phyloP scores from a whole-genome alignment of 2,797 vertebrate species.

The Pangasius macronema region DNA sequence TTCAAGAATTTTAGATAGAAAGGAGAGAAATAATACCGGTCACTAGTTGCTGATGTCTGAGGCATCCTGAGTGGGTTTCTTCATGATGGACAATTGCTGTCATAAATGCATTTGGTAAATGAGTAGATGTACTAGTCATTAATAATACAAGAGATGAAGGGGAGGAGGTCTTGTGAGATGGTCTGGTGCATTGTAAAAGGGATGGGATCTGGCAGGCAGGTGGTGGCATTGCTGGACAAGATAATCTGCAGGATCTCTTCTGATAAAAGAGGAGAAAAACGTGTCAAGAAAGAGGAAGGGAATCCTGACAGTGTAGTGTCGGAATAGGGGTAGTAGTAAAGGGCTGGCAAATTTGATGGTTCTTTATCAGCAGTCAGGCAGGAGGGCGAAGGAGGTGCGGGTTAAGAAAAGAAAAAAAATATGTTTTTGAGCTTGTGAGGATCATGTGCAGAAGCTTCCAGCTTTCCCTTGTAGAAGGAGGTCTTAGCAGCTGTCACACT shows the following conservation, averaged over 20 bases:
- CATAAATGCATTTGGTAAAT: too few relatives aligned
- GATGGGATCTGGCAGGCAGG: background rate
- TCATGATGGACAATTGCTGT: too few relatives aligned
- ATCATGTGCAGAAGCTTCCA: background rate
- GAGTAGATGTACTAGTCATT: background rate
- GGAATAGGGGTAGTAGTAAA: background rate
- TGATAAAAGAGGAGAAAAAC: too few relatives aligned
- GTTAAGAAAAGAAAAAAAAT: background rate
- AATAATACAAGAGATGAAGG: background rate
- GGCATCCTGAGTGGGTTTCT: too few relatives aligned
- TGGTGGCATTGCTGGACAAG: background rate
- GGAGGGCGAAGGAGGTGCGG: background rate
- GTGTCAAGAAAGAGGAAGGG: background rate
- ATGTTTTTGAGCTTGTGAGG: background rate
- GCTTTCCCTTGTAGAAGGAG: too few relatives aligned
- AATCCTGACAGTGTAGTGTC: background rate
- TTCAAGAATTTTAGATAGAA: too few relatives aligned
- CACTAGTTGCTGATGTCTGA: too few relatives aligned
- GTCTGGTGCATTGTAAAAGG: background rate
- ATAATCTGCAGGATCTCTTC: too few relatives aligned
- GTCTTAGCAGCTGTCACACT: background rate
- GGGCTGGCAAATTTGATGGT: too few relatives aligned
- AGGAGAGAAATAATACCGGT: too few relatives aligned
- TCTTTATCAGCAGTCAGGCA: background rate
- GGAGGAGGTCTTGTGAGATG: background rate